Evolutionary conservation across 2,113 vertebrate genomes (phyloP), one percentile per base, ranked within the genome.

Genomic region (Epinephelus lanceolatus): DNA sequence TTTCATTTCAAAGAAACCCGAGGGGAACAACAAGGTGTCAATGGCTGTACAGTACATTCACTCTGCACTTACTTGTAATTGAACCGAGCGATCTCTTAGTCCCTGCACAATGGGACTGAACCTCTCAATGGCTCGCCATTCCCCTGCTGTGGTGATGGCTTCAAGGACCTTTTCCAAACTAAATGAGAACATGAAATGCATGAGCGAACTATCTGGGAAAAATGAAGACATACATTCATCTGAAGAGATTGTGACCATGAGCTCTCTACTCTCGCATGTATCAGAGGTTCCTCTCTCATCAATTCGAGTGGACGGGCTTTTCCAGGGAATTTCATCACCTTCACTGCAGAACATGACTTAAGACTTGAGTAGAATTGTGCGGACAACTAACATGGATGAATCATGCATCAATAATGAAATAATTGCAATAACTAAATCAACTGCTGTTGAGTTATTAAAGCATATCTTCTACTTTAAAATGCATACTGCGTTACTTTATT

Each of bases 111-210:
- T 97, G 75, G 96, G 95, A 90, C 93, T 95, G 92, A 99, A 99
- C 91, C 98, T 96, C 73, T 96, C 96, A 42, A 94, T 93, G 56
- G 91, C 94, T 81, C 88, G 95, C 93, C 97, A 96, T 91, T 99
- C 98, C 80, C 96, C 97, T 83, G 96, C 96, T 80, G 94, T 94
- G 67, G 97, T 98, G 93, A 99, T 89, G 83, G 98, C 98, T 94
- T 99, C 98, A 89, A 99, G 96, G 91, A 99, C 97, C 90, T 99
- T 99, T 96, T 99, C 98, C 93, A 99, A 93, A 85, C 98, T 99
- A 86, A 61, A 86, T 47, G 84, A 74, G 71, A 86, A 89, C 68
- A 93, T 72, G 30, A 86, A 86, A 90, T 52, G 65, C 56, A 92
- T 84, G 63, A 91, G 45, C 15, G 30, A 71, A 91, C 74, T 80